These are phyloP conservation scores for Brachionus manjavacas DNA, from an alignment of 1,140 invertebrate genomes.

Conservation along the genomic window DNA sequence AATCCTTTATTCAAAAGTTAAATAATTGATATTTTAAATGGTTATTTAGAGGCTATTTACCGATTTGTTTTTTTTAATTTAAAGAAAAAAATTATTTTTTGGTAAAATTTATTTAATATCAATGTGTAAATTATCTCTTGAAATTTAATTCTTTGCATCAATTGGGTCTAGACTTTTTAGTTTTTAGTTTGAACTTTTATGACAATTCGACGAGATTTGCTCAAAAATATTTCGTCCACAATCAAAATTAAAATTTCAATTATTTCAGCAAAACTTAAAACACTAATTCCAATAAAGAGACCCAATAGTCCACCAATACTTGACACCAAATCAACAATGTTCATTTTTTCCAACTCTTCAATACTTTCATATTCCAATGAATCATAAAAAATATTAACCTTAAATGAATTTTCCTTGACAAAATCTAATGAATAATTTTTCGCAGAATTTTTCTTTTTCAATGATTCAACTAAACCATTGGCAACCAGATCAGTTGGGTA, in stretches of 20 bases:
- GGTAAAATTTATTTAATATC: too few relatives aligned
- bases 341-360: background rate
- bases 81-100: too few relatives aligned
- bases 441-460: background rate
- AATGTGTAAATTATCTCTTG: too few relatives aligned
- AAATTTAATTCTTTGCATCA: too few relatives aligned
- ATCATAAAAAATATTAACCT: background rate
- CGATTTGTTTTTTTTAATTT: too few relatives aligned
- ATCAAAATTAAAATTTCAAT: background rate
- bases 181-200: too few relatives aligned
- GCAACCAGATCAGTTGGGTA: background rate
- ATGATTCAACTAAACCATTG: background rate
- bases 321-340: background rate
- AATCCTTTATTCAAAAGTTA: too few relatives aligned
- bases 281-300: conserved; percentile 7
- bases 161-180: too few relatives aligned
- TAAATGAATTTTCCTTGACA: background rate
- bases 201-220: too few relatives aligned
- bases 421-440: background rate
- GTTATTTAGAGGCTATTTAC: too few relatives aligned
- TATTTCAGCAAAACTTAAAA: background rate
- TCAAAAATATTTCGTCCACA: too few relatives aligned
- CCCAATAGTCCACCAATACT: background rate
- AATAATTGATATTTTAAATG: too few relatives aligned
- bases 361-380: background rate